A percentile compares a stretch with the other conserved stretches of the same genome.
phyloP scores from a whole-genome alignment of 2,113 vertebrate species.

The Amblyornis subalaris region DNA sequence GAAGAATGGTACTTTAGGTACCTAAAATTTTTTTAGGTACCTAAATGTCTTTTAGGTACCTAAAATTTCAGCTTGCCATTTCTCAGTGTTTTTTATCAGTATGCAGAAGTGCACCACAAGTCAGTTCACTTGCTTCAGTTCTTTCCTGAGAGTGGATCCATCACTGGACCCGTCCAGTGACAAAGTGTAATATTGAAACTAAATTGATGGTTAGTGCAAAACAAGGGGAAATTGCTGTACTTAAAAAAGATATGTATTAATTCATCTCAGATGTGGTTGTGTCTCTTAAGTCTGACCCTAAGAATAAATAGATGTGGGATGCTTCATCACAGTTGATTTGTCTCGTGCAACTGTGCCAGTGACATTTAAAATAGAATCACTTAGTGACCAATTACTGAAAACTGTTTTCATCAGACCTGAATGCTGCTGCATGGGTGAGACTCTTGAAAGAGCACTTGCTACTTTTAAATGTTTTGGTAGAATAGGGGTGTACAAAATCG shows the following conservation, averaged over 20 bases:
- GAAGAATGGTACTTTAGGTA: background rate
- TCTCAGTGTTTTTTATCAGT: background rate
- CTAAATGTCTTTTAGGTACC: background rate
- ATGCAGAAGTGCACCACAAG: background rate
- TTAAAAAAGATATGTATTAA: background rate
- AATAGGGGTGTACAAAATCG: slow-evolving; percentile 18
- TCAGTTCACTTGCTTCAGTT: background rate
- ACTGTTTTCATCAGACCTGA: slow-evolving; percentile 20
- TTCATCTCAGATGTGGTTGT: background rate
- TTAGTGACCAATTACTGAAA: slow-evolving; percentile 25
- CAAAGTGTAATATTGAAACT: background rate
- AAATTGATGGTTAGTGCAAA: background rate
- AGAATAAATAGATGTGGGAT: background rate
- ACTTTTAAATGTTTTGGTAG: slow-evolving; percentile 38
- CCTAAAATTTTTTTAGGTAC: background rate
- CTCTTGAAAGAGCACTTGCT: background rate
- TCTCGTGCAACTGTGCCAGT: background rate
- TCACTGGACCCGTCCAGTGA: background rate
- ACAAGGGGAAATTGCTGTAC: background rate
- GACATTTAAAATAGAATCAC: slow-evolving; percentile 56
- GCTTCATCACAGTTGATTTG: slow-evolving; percentile 21
- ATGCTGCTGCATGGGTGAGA: slow-evolving; percentile 23
- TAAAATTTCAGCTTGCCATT: background rate
- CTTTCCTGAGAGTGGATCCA: background rate
- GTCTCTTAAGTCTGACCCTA: background rate